Evolutionary conservation across 2,797 vertebrate species (phyloP), one percentile per base, ranked within the genome.

Genomic region (Platyrinchus mystaceus): DNA sequence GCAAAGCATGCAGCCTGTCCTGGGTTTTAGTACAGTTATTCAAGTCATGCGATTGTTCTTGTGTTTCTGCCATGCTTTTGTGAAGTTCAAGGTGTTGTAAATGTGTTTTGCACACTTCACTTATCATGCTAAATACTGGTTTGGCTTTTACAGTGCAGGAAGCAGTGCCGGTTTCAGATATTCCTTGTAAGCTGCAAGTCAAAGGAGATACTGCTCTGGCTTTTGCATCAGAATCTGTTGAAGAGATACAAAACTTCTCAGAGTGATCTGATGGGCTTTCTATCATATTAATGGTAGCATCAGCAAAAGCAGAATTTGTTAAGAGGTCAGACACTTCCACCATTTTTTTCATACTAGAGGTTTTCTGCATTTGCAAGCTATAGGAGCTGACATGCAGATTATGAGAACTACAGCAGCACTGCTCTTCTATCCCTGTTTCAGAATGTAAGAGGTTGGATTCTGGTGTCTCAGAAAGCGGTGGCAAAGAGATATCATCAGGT

Each of bases 401-500:
- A 55, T 92, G 98, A 63, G 98, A 98, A 68, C 98, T 98, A 87
- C 97, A 96, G 41, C 98, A 98, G 80, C 94, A 68, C 11, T 78
- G 73, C 34, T 99, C 98, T 76, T 99, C 99, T 17, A 98, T 53
- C 69, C 99, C 98, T 78, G 98, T 97, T 97, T 98, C 99, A 30
- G 98, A 99, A 18, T 97, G 98, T 32, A 98, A 87, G 32, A 98
- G 93, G 71, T 97, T 98, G 85, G 98, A 99, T 96, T 99, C 98
- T 0, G 99, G 99, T 15, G 99, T 99, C 91, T 98, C 98, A 8
- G 99, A 98, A 97, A 99, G 98, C 0, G 98, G 98, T 46, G 99
- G 99, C 91, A 99, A 98, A 70, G 99, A 99, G 88, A 99, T 98
- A 96, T 99, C 99, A 32, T 99, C 99, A 30, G 99, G 98, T 50